Conservation (phyloP, 2,797 vertebrate genomes). For the Denticeps clupeoides region DNA sequence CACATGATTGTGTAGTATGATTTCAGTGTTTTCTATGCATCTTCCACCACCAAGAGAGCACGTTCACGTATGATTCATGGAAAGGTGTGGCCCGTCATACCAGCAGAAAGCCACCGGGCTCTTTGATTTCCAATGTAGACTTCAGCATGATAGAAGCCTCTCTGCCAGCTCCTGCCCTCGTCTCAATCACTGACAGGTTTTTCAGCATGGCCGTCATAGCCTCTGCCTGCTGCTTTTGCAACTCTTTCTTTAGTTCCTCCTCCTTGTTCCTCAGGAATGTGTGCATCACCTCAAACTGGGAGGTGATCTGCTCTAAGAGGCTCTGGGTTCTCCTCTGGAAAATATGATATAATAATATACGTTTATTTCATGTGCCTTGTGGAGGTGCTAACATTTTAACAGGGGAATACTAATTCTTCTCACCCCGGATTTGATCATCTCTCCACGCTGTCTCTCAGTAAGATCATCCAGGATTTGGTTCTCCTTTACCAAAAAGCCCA, state of each 20-base stretch:
- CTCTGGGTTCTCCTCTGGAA: conserved; percentile 4
- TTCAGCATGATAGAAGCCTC: neutral
- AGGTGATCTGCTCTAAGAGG: conserved; percentile 7
- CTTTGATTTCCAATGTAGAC: neutral
- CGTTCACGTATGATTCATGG: too few species aligned
- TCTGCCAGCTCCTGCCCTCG: conserved; percentile 4
- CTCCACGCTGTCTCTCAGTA: neutral
- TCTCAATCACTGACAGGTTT: conserved; percentile 11
- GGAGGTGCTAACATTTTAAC: too few species aligned
- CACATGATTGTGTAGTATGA: too few species aligned
- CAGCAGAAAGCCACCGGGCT: conserved; percentile 6
- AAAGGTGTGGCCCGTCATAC: neutral
- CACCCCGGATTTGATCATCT: conserved; percentile 7
- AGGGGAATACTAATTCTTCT: neutral
- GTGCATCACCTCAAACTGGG: conserved; percentile 23
- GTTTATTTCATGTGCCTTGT: too few species aligned
- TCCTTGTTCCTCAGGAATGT: conserved; percentile 16
- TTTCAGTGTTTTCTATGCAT: too few species aligned
- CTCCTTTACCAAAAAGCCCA: conserved; percentile 11
- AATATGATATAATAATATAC: too few species aligned
- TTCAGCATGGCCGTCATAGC: conserved; percentile 4
- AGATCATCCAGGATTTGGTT: neutral
- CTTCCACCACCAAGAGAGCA: too few species aligned
- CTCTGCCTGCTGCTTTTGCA: neutral
- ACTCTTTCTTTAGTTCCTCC: conserved; percentile 10